Evolutionary conservation across 1,140 invertebrate genomes (phyloP).

Genomic region (Cataglyphis hispanica): DNA sequence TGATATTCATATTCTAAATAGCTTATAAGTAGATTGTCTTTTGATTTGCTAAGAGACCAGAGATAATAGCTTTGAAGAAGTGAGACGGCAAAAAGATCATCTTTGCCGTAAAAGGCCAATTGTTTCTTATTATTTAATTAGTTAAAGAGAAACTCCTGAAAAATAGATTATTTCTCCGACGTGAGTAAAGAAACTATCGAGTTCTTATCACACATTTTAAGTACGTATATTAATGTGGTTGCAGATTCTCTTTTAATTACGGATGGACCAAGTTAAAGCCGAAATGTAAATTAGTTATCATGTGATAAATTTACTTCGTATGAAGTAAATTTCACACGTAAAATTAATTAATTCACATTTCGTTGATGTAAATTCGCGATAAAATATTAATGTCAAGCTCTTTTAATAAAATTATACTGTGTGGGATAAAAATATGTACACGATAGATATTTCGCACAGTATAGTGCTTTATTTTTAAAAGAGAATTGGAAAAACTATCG

Average conservation of each 20-base stretch:
- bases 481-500: neutral
- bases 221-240: conserved; percentile 20
- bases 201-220: conserved; percentile 40
- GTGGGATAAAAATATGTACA: conserved; percentile 42
- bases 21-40: conserved; percentile 52
- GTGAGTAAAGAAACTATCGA: conserved; percentile 15
- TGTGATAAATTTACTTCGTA: conserved; percentile 14
- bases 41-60: conserved; percentile 43
- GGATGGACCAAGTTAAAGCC: conserved; percentile 24
- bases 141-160: conserved; percentile 33
- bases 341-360: conserved; percentile 29
- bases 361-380: conserved; percentile 6
- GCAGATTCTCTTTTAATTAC: conserved; percentile 33
- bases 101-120: conserved; percentile 24
- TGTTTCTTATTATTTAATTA: conserved; percentile 28
- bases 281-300: conserved; percentile 39
- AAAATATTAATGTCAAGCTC: conserved; percentile 22
- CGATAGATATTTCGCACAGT: neutral
- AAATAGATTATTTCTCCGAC: conserved; percentile 43
- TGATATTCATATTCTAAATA: neutral
- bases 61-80: conserved; percentile 22
- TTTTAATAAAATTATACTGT: conserved; percentile 41
- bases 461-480: neutral
- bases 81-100: conserved; percentile 9
- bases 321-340: conserved; percentile 2